These are phyloP conservation scores for Conomelus anceps DNA, from an alignment of 2,888 invertebrate genomes.

Conservation along the genomic window DNA sequence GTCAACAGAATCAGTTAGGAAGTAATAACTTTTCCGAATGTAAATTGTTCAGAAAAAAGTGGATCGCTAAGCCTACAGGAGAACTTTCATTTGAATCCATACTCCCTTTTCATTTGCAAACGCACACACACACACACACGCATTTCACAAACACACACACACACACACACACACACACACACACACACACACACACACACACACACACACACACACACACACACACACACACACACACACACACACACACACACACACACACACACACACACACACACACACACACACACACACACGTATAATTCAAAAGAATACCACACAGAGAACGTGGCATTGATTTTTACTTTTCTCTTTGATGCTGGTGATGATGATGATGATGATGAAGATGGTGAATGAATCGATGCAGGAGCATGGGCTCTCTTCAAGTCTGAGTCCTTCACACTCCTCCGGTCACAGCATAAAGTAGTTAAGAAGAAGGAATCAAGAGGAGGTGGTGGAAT, in stretches of 20 bases:
- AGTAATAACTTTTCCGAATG: not conserved
- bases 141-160: too few relatives aligned
- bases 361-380: not conserved
- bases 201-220: not conserved
- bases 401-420: slow-evolving; percentile 5
- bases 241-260: not conserved
- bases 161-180: not conserved
- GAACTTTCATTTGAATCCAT: not conserved
- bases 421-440: slow-evolving; percentile 13
- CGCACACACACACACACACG: too few relatives aligned
- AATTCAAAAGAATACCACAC: not conserved
- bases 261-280: not conserved
- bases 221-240: not conserved
- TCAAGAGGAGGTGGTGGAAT: not conserved
- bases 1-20: not conserved
- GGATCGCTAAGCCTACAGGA: not conserved
- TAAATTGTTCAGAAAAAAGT: not conserved
- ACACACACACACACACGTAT: not conserved
- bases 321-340: slow-evolving; percentile 8
- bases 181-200: not conserved
- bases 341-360: not conserved
- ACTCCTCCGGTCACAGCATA: slow-evolving; percentile 6
- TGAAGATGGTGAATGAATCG: not conserved
- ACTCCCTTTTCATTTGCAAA: not conserved
- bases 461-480: slow-evolving; percentile 17